Conservation (phyloP, 2,113 vertebrate genomes). For the Urocitellus parryii region DNA sequence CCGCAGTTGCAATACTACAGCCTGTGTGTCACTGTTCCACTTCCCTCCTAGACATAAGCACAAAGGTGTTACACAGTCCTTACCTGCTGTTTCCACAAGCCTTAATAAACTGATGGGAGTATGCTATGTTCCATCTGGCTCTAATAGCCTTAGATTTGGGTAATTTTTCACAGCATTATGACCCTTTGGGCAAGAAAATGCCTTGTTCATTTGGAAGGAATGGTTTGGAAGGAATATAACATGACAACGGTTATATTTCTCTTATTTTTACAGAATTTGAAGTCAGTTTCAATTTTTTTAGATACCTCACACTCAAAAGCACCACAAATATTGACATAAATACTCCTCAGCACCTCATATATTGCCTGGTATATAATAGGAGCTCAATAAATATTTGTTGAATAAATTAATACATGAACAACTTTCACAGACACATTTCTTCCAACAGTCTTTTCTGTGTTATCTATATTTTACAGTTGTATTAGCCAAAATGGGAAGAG, state of each 20-base stretch:
- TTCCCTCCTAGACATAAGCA: neutral
- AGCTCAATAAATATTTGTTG: neutral
- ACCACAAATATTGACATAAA: neutral
- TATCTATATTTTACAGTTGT: neutral
- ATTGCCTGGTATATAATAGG: neutral
- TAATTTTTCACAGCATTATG: neutral
- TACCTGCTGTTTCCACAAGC: neutral
- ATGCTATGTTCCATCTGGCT: neutral
- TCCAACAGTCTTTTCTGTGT: neutral
- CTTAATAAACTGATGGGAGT: neutral
- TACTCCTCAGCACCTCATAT: neutral
- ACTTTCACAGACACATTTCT: neutral
- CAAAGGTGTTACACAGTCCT: neutral
- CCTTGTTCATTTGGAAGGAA: neutral
- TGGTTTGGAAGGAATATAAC: neutral
- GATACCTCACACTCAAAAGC: neutral
- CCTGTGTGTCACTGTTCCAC: neutral
- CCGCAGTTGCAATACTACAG: neutral
- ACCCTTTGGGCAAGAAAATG: neutral
- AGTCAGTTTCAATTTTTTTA: slow-evolving; percentile 18
- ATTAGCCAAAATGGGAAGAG: neutral
- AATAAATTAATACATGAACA: neutral
- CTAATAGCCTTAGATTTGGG: neutral
- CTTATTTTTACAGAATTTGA: neutral
- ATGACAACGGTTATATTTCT: neutral